A percentile compares a stretch with the other conserved stretches of the same genome.
Evolutionary conservation across 2,888 invertebrate species (phyloP).

Genomic region (Coleophora flavipennella): DNA sequence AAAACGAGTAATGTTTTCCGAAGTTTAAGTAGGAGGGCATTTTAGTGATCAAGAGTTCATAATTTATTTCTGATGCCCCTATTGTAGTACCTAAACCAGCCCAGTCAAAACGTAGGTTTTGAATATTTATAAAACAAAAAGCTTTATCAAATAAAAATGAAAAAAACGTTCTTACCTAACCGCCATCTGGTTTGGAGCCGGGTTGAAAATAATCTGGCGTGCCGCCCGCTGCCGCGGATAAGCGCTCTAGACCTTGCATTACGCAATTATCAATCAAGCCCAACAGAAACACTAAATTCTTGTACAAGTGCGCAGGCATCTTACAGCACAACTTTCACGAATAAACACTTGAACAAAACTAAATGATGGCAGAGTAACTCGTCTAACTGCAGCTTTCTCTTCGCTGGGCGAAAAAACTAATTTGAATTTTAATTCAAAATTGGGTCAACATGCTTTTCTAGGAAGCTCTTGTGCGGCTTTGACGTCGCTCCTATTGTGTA

Average conservation of each 20-base stretch:
- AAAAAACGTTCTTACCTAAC: constrained; percentile 14
- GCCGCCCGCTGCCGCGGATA: constrained; percentile 21
- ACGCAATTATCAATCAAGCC: constrained; percentile 41
- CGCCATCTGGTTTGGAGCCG: constrained; percentile 43
- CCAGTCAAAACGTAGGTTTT: too few relatives aligned
- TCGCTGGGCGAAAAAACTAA: constrained; percentile 56
- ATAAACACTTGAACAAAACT: constrained; percentile 45
- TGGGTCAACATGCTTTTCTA: constrained; percentile 51
- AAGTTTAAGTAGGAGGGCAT: too few relatives aligned
- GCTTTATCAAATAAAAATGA: background rate
- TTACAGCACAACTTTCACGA: constrained; percentile 48
- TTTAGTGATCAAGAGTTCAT: too few relatives aligned
- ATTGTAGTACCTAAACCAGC: too few relatives aligned
- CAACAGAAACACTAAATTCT: background rate
- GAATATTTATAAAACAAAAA: background rate
- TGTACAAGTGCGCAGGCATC: background rate
- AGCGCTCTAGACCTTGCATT: constrained; percentile 22
- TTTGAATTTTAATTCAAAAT: constrained; percentile 66
- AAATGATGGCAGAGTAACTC: constrained; percentile 22
- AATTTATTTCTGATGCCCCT: too few relatives aligned
- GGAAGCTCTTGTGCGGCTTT: constrained; percentile 37
- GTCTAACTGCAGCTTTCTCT: constrained; percentile 50
- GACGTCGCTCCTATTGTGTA: constrained; percentile 18
- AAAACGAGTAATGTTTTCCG: too few relatives aligned
- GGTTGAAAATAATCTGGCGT: constrained; percentile 29